phyloP scores from a whole-genome alignment of 2,888 invertebrate genomes.

The Chirona hameri region DNA sequence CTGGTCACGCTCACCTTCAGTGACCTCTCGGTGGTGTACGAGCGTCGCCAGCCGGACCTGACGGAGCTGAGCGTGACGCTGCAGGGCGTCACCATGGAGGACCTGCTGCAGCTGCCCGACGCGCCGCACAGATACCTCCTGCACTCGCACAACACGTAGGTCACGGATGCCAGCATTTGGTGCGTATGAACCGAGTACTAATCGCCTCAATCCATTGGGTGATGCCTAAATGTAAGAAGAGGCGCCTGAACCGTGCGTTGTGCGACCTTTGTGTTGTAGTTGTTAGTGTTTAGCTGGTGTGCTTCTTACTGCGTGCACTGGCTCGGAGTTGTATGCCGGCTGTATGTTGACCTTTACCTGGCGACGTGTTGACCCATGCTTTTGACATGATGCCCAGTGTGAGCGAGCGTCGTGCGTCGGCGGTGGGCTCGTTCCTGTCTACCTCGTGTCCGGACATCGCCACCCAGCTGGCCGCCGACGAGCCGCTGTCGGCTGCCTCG shows the following conservation, averaged over 20 bases:
- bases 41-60: conserved; percentile 62
- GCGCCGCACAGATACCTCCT: conserved; percentile 81
- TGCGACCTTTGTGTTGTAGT: too few relatives aligned
- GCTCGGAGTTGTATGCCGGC: too few relatives aligned
- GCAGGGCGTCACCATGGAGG: conserved; percentile 84
- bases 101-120: conserved; percentile 71
- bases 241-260: too few relatives aligned
- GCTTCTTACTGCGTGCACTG: too few relatives aligned
- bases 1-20: conserved; percentile 80
- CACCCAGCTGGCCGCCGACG: background rate
- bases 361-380: too few relatives aligned
- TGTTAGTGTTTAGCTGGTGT: too few relatives aligned
- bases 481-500: background rate
- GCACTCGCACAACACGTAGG: conserved; percentile 57
- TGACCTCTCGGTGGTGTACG: conserved; percentile 73
- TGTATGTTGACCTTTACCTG: too few relatives aligned
- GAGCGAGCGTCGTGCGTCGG: background rate
- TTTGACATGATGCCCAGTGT: too few relatives aligned
- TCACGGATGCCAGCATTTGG: too few relatives aligned
- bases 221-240: too few relatives aligned
- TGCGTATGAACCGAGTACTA: too few relatives aligned
- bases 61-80: conserved; percentile 65
- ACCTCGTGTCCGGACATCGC: conserved; percentile 26
- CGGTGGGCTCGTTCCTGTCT: background rate
- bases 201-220: too few relatives aligned